Evolutionary conservation across 2,888 invertebrate genomes (phyloP), one percentile per base, ranked within the genome.

Genomic region (Hypomecis punctinalis): DNA sequence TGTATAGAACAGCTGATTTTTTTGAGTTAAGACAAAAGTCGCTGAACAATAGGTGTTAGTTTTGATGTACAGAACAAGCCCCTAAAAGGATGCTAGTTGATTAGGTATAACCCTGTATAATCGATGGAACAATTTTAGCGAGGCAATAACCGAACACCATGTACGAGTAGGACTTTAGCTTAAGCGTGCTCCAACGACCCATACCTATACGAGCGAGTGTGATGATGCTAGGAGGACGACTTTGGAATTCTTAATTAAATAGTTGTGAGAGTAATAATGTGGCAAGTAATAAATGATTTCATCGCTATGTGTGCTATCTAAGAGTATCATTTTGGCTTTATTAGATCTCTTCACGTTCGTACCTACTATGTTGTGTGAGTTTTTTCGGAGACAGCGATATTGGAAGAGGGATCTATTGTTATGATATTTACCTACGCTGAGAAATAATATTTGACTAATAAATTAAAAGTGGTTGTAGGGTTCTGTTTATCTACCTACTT

Each of bases 211-310:
- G 52, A 52, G 61, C 13, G 57, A 52, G 57, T 60, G 65, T 54
- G 61, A 54, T 53, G 61, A 53, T 48, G 43, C 57, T 61, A 37
- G 36, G 58, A 37, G 57, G 53, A 55, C 53, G 61, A 53, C 65
- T 61, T 61, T 52, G 61, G 65, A 66, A 61, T 61, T 57, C 60
- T 40, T 65, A 65, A 65, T 65, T 60, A 60, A 65, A 60, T 65
- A 65, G 51, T 56, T 56, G 39, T 10, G 11, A 45, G 33, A 52
- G 52, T 46, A 52, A 61, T 54, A 49, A 11, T 55, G 49, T 35
- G 62, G 62, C 23, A 36, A 57, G 57, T 47, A 61, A 61, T 53
- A 56, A 56, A 56, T 47, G 46, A 56, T 47, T 56, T 46, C 55
- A 45, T 46, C 35, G 55, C 39, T 56, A 39, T 40, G 46, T 46